A percentile compares a stretch with the other conserved stretches of the same genome.
phyloP scores from a whole-genome alignment of 2,797 vertebrate genomes.

The Ptychobarbus kaznakovi region DNA sequence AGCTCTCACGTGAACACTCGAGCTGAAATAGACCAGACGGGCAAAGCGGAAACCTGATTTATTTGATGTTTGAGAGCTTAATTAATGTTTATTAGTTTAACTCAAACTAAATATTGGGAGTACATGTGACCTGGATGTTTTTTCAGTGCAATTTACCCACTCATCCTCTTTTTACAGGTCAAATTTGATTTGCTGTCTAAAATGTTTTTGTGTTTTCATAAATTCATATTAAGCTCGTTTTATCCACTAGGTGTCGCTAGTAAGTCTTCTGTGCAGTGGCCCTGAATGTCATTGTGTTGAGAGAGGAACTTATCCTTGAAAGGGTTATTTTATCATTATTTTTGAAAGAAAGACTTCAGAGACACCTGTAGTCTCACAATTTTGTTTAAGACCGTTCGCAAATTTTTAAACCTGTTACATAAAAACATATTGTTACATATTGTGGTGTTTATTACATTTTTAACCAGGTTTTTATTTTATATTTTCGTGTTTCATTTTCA shows the following conservation, averaged over 20 bases:
- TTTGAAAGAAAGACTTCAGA: not conserved
- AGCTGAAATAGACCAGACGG: not conserved
- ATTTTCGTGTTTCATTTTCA: not conserved
- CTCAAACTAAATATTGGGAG: not conserved
- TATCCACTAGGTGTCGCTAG: conserved; percentile 12
- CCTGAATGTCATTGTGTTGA: no score
- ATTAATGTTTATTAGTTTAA: not conserved
- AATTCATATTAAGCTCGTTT: not conserved
- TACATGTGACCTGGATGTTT: not conserved
- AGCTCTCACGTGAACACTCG: not conserved
- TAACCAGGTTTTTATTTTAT: not conserved
- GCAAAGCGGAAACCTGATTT: not conserved
- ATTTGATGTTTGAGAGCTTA: not conserved
- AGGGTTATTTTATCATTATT: not conserved
- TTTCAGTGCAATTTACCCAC: not conserved
- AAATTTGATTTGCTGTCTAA: not conserved
- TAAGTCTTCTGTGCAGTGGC: conserved; percentile 1
- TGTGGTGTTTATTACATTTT: not conserved
- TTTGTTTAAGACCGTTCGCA: no score
- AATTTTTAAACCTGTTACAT: not conserved
- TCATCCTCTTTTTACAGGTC: not conserved
- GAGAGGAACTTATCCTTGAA: not conserved
- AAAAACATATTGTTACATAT: not conserved
- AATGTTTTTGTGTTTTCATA: not conserved
- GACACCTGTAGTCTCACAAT: not conserved